Percentiles rank a stretch among this genome's conserved stretches.
phyloP scores from a whole-genome alignment of 2,888 invertebrate genomes.

The Eupithecia dodoneata region DNA sequence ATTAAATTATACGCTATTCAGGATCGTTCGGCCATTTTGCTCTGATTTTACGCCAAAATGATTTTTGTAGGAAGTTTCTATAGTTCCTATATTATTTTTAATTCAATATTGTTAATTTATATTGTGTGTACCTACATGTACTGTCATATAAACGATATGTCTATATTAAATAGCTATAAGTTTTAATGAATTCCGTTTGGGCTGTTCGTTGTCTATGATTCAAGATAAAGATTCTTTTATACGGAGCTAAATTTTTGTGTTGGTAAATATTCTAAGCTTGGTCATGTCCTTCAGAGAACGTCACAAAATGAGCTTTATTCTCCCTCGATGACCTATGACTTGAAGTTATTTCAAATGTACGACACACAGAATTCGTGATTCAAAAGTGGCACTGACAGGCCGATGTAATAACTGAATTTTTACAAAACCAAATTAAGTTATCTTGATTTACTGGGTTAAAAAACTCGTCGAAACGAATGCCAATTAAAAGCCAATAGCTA shows the following conservation, averaged over 20 bases:
- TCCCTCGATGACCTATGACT: neutral
- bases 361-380: slow-evolving; percentile 7
- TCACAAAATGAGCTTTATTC: neutral
- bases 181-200: too few relatives aligned
- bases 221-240: too few relatives aligned
- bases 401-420: slow-evolving; percentile 15
- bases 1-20: slow-evolving; percentile 80
- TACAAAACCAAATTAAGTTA: slow-evolving; percentile 40
- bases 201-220: too few relatives aligned
- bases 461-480: slow-evolving; percentile 64
- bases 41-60: slow-evolving; percentile 66
- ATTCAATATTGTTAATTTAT: neutral
- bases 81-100: neutral
- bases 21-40: slow-evolving; percentile 72
- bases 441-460: slow-evolving; percentile 44
- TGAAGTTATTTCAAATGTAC: neutral
- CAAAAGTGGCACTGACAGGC: neutral
- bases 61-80: neutral
- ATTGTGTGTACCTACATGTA: too few relatives aligned
- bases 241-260: too few relatives aligned
- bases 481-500: slow-evolving; percentile 80
- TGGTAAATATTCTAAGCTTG: neutral
- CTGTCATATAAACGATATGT: too few relatives aligned
- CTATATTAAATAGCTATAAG: too few relatives aligned
- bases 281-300: neutral